Conservation (phyloP, 2,797 vertebrate species). For the Enteromius fasciolatus region DNA sequence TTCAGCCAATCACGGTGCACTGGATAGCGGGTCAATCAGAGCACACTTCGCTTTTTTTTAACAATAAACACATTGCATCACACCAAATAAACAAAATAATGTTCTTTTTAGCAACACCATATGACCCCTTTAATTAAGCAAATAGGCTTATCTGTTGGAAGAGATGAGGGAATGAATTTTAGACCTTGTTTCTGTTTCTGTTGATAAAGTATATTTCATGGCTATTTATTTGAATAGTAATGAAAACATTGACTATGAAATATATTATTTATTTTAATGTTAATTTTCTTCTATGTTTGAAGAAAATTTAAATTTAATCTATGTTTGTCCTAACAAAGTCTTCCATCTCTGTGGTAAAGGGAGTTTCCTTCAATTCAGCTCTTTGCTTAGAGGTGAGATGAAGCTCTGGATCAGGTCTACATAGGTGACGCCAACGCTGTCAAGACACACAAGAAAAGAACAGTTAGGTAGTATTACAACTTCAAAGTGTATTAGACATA, state of each 20-base stretch:
- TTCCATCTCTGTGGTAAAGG: slow-evolving; percentile 19
- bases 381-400: slow-evolving; percentile 39
- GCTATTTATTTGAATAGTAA: neutral
- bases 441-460: slow-evolving; percentile 24
- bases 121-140: no score
- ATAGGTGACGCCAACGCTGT: slow-evolving; percentile 66
- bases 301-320: no score
- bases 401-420: slow-evolving; percentile 54
- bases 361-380: slow-evolving; percentile 46
- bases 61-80: no score
- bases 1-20: no score
- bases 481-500: neutral
- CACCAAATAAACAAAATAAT: no score
- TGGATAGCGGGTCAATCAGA: no score
- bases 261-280: neutral
- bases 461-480: neutral
- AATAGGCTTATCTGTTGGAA: no score
- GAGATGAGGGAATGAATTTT: neutral
- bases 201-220: neutral
- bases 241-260: neutral
- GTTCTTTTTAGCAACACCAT: no score
- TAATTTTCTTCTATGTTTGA: slow-evolving; percentile 4
- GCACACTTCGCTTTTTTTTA: no score
- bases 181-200: neutral
- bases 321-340: neutral